Conservation (phyloP, 1,140 invertebrate species). For the Ceratoteleas bidentatus region DNA sequence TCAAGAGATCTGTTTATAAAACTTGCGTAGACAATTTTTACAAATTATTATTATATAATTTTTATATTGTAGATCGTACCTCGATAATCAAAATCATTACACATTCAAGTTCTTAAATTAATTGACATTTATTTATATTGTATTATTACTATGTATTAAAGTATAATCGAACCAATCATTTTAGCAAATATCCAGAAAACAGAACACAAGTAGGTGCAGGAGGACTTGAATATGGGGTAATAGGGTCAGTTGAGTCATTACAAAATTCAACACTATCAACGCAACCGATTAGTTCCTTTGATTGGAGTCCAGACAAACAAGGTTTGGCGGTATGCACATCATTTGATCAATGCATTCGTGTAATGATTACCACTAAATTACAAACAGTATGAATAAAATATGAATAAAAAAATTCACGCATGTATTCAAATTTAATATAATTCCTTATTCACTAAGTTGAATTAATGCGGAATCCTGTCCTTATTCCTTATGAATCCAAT, state of each 20-base stretch:
- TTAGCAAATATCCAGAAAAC: constrained; percentile 91
- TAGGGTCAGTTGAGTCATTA: constrained; percentile 88
- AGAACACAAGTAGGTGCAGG: constrained; percentile 86
- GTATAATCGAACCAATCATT: constrained; percentile 19
- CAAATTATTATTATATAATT: too few relatives aligned
- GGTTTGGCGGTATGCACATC: constrained; percentile 93
- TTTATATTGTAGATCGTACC: too few relatives aligned
- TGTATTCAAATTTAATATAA: too few relatives aligned
- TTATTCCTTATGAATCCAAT: too few relatives aligned
- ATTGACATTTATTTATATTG: constrained; percentile 1
- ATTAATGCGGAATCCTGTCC: too few relatives aligned
- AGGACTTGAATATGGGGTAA: constrained; percentile 87
- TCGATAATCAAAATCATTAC: too few relatives aligned
- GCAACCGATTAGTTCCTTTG: constrained; percentile 94
- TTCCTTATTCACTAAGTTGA: too few relatives aligned
- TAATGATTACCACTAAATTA: constrained; percentile 94
- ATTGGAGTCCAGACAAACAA: constrained; percentile 95
- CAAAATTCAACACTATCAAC: constrained; percentile 91
- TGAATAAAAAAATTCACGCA: too few relatives aligned
- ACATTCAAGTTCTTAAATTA: not conserved
- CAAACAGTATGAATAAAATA: constrained; percentile 82
- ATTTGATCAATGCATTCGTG: constrained; percentile 95
- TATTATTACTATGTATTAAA: not conserved
- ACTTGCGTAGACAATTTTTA: too few relatives aligned
- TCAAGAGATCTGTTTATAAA: too few relatives aligned